Conservation (phyloP, 2,113 vertebrate species). For the Gadus chalcogrammus region DNA sequence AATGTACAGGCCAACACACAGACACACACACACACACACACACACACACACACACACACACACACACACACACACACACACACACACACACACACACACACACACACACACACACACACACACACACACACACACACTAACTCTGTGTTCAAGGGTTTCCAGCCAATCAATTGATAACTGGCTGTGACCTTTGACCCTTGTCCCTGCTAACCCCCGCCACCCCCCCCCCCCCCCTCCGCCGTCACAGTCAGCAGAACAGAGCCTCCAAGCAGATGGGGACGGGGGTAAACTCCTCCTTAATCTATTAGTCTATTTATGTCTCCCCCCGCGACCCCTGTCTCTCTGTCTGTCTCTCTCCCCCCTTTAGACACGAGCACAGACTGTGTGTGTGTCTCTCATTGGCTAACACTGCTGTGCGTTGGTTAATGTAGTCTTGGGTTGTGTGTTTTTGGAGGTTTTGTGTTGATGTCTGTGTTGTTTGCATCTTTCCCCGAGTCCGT, state of each 20-base stretch:
- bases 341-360: not conserved
- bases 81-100: not conserved
- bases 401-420: no score
- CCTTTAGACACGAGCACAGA: no score
- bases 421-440: no score
- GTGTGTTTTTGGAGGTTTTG: no score
- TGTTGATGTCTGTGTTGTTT: no score
- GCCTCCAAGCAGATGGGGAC: constrained; percentile 53
- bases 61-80: not conserved
- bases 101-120: constrained; percentile 7
- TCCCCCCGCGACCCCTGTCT: constrained; percentile 24
- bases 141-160: constrained; percentile 17
- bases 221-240: constrained; percentile 8
- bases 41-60: constrained; percentile 14
- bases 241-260: constrained; percentile 31
- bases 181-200: constrained; percentile 59
- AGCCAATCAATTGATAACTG: constrained; percentile 25
- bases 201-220: constrained; percentile 41
- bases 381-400: not conserved
- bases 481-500: no score
- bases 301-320: constrained; percentile 37
- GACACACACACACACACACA: not conserved
- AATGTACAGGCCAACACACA: no score
- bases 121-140: not conserved
- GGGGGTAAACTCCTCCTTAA: not conserved